Evolutionary conservation across 2,888 invertebrate genomes (phyloP), one percentile per base, ranked within the genome.

Genomic region (Euplagia quadripunctaria): DNA sequence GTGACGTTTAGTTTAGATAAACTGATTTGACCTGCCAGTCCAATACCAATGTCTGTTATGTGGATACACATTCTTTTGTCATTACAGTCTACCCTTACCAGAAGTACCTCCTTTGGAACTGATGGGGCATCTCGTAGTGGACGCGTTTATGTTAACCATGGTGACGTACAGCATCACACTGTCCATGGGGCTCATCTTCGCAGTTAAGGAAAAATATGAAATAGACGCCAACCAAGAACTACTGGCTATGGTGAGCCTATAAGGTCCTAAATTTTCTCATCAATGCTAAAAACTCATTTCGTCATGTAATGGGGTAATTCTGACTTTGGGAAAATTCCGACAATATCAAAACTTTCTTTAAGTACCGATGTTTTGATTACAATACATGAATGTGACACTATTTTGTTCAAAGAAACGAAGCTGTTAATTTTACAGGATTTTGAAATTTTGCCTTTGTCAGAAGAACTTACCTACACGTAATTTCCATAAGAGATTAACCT

Each of bases 141-240:
- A 98, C 86, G 96, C 97, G 55, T 94, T 98, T 82, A 96, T 97
- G 43, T 97, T 98, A 81, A 97, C 97, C 14, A 97, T 98, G 96
- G 97, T 98, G 4, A 97, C 98, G 0, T 98, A 98, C 91, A 97
- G 97, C 69, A 97, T 98, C 51, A 96, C 97, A 8, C 97, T 98
- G 96, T 98, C 98, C 0, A 98, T 98, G 98, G 98, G 97, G 0
- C 94, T 98, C 64, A 97, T 98, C 76, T 98, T 98, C 90, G 98
- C 98, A 0, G 96, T 97, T 78, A 98, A 97, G 89, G 94, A 97
- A 71, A 97, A 97, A 82, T 98, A 98, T 85, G 97, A 97, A 86
- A 96, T 98, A 2, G 97, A 97, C 82, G 96, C 98, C 0, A 98
- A 98, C 87, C 98, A 98, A 90, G 98, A 98, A 86, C 92, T 98